Base-by-base conservation (phyloP, 53 echinoderm and acorn worm species). In the Luidia sarsii region DNA sequence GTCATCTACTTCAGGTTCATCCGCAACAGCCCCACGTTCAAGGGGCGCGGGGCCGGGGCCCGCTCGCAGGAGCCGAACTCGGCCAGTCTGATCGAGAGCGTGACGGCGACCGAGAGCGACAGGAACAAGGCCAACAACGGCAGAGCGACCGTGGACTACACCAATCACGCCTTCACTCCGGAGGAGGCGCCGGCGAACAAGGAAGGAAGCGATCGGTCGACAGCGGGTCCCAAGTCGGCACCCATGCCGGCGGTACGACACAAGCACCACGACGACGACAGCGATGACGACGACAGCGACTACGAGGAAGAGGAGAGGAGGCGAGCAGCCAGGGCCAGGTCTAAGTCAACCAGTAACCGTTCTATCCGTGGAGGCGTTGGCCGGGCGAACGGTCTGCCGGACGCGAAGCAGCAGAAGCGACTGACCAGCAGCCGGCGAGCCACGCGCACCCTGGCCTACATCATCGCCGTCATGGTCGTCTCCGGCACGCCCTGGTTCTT, bases 401-500 rank as follows among this genome's bases (percentile, higher is more conserved):
- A 31, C 46, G 27, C 77, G 4, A 4, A 61, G 4, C 72, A 39
- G 38, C 30, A 21, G 48, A 61, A 29, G 36, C 45, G 77, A 1
- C 31, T 46, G 32, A 75, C 60, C 8, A 77, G 60, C 77, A 77
- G 77, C 77, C 59, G 77, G 13, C 63, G 84, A 23, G 84, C 84
- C 13, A 84, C 73, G 18, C 80, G 80, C 28, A 89, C 81, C 0
- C 38, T 89, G 74, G 56, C 81, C 25, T 85, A 84, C 32, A 89
- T 80, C 48, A 71, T 80, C 33, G 49, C 43, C 14, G 77, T 80
- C 10, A 89, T 89, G 89, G 53, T 84, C 46, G 59, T 89, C 22
- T 70, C 85, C 1, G 80, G 80, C 41, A 46, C 80, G 1, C 89
- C 89, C 14, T 80, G 63, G 64, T 43, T 43, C 33, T 15, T 77